phyloP scores from a whole-genome alignment of 2,113 vertebrate species.

The Conger conger region DNA sequence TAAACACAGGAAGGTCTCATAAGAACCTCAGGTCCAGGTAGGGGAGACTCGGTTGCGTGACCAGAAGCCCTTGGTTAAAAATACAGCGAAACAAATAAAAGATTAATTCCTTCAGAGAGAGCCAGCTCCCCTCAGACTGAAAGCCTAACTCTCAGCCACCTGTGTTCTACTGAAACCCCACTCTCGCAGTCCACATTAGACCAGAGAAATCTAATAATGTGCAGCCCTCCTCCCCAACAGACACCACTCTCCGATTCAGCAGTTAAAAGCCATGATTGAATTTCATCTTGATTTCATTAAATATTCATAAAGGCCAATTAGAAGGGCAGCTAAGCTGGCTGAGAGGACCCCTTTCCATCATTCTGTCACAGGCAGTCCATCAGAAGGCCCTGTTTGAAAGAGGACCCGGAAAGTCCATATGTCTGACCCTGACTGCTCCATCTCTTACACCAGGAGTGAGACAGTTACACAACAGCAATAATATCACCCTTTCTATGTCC shows the following conservation, averaged over 20 bases:
- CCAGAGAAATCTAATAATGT: conserved; percentile 74
- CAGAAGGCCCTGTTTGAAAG: conserved; percentile 69
- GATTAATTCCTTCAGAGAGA: conserved; percentile 78
- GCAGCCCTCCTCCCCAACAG: conserved; percentile 43
- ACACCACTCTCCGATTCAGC: conserved; percentile 68
- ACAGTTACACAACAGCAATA: background rate
- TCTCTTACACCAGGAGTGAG: background rate
- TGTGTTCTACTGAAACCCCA: conserved; percentile 59
- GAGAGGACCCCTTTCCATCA: conserved; percentile 78
- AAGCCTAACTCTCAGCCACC: conserved; percentile 56
- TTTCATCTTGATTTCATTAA: conserved; percentile 92
- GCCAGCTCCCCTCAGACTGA: conserved; percentile 53
- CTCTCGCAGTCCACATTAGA: conserved; percentile 57
- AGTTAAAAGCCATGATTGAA: conserved; percentile 89
- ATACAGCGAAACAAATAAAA: conserved; percentile 76
- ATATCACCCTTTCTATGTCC: background rate
- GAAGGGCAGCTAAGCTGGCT: conserved; percentile 83
- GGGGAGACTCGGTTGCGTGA: conserved; percentile 62
- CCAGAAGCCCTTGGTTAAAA: conserved; percentile 70
- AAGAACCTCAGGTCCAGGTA: conserved; percentile 9
- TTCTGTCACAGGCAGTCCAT: conserved; percentile 75
- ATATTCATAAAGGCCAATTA: conserved; percentile 98
- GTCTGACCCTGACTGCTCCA: conserved; percentile 24
- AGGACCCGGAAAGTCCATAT: conserved; percentile 68
- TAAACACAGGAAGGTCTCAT: conserved; percentile 8